Evolutionary conservation across 2,888 invertebrate genomes (phyloP).

Genomic region (Conomelus anceps): DNA sequence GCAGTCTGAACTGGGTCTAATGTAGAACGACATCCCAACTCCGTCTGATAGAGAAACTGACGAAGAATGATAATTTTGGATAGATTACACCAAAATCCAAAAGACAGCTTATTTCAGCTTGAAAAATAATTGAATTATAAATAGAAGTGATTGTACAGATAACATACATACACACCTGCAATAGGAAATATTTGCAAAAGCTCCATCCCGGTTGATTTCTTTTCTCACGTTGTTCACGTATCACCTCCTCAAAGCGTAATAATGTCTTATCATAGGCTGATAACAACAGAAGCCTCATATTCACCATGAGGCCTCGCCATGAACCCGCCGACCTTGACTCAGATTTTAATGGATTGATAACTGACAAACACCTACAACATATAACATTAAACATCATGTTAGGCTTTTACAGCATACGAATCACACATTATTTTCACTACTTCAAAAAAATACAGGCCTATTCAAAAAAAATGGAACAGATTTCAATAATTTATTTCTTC

Average conservation of each 20-base stretch:
- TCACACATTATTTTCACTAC: too few relatives aligned
- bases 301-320: constrained; percentile 76
- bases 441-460: too few relatives aligned
- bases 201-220: constrained; percentile 88
- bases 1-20: too few relatives aligned
- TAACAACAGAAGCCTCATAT: constrained; percentile 75
- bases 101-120: too few relatives aligned
- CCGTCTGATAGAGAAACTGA: too few relatives aligned
- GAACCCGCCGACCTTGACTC: constrained; percentile 87
- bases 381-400: too few relatives aligned
- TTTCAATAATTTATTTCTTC: too few relatives aligned
- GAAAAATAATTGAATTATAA: not conserved
- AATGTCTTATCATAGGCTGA: constrained; percentile 81
- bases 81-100: too few relatives aligned
- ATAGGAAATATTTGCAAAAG: constrained; percentile 88
- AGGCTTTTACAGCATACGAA: too few relatives aligned
- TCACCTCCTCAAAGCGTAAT: constrained; percentile 79
- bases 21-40: too few relatives aligned
- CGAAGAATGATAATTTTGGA: too few relatives aligned
- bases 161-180: constrained; percentile 60
- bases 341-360: constrained; percentile 83
- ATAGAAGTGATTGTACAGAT: not conserved
- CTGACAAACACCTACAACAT: constrained; percentile 71
- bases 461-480: too few relatives aligned
- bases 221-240: constrained; percentile 82